These are phyloP conservation scores for Prorops nasuta DNA, from an alignment of 1,140 invertebrate genomes.

Conservation along the genomic window DNA sequence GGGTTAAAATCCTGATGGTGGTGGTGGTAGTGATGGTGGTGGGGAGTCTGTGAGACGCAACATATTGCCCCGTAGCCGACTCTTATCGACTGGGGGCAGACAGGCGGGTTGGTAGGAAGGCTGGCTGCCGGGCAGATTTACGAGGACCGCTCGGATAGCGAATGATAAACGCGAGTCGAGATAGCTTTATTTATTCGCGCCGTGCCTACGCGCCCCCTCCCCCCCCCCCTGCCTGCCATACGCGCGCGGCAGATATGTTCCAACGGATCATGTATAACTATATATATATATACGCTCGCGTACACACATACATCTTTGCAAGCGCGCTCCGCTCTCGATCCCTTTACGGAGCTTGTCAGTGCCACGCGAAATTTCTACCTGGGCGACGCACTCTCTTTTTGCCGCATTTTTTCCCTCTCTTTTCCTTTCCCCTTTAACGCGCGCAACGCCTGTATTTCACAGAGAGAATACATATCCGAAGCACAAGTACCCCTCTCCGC, in stretches of 20 bases:
- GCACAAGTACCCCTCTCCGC: too few species aligned
- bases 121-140: conserved; percentile 52
- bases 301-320: too few species aligned
- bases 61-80: conserved; percentile 44
- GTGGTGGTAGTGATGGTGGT: conserved; percentile 14
- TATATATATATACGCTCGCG: too few species aligned
- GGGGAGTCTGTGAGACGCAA: conserved; percentile 34
- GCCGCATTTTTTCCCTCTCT: conserved; percentile 14
- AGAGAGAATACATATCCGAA: too few species aligned
- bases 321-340: too few species aligned
- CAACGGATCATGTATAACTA: too few species aligned
- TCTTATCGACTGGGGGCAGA: conserved; percentile 54
- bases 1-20: too few species aligned
- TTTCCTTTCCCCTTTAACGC: not conserved
- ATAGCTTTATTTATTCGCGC: conserved; percentile 58
- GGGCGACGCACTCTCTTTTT: not conserved
- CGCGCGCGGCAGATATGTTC: too few species aligned
- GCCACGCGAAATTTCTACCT: not conserved
- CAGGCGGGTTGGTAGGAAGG: conserved; percentile 41
- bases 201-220: conserved; percentile 26
- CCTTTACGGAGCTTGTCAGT: too few species aligned
- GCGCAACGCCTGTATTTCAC: conserved; percentile 1
- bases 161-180: conserved; percentile 56
- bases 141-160: conserved; percentile 54
- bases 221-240: conserved; percentile 9